These are phyloP conservation scores for Tapera naevia DNA, from an alignment of 2,797 vertebrate genomes.

Conservation along the genomic window DNA sequence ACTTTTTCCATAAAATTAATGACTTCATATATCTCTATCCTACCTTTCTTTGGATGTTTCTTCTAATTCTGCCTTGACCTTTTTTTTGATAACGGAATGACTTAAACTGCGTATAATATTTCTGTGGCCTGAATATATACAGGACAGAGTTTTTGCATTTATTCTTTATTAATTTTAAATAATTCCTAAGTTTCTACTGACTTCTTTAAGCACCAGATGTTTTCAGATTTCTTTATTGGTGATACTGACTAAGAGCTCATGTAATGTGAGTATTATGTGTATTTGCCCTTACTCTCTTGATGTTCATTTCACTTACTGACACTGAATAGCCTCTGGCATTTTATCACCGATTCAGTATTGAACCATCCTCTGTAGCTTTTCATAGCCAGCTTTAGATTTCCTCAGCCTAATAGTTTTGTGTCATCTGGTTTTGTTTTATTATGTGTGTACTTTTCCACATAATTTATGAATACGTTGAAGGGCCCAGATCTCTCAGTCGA, in stretches of 20 bases:
- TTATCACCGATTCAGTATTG: constrained; percentile 22
- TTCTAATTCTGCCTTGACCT: not conserved
- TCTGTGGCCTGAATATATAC: not conserved
- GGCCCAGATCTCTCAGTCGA: not conserved
- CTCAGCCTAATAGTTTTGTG: not conserved
- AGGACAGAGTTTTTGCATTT: not conserved
- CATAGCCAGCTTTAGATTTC: not conserved
- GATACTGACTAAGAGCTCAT: not conserved
- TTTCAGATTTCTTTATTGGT: not conserved
- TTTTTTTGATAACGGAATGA: not conserved
- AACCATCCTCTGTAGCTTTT: not conserved
- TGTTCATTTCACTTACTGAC: not conserved
- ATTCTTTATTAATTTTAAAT: not conserved
- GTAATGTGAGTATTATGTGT: not conserved
- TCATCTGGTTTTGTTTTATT: not conserved
- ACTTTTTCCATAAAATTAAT: not conserved
- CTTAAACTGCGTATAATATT: not conserved
- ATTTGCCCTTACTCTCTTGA: not conserved
- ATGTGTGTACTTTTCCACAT: not conserved
- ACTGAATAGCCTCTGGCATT: constrained; percentile 5
- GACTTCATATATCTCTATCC: not conserved
- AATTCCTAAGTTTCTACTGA: not conserved
- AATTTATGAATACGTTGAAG: not conserved
- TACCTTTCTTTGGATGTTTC: not conserved
- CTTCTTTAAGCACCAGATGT: not conserved